A percentile compares a stretch with the other conserved stretches of the same genome.
These are phyloP conservation scores for Python bivittatus DNA, from an alignment of 2,113 vertebrate species.

Conservation along the genomic window DNA sequence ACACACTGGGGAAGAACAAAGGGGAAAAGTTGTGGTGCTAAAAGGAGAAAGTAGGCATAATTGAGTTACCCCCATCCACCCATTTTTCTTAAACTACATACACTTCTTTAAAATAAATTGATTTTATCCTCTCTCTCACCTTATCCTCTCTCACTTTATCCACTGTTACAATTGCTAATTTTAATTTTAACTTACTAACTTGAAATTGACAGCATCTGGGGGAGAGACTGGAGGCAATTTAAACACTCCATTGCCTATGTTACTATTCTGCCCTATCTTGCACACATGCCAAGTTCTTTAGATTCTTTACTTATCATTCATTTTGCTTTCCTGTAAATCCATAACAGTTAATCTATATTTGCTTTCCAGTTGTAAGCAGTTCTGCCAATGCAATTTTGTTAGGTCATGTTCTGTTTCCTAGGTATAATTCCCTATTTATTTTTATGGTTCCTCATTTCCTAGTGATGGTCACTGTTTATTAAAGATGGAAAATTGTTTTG, in stretches of 20 bases:
- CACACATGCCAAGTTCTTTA: not conserved
- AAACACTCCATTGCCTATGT: not conserved
- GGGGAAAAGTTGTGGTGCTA: not conserved
- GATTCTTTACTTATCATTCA: not conserved
- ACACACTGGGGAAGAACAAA: not conserved
- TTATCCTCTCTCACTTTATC: not conserved
- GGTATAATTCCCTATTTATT: rapidly evolving
- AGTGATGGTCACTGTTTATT: constrained; percentile 16
- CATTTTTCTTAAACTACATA: not conserved
- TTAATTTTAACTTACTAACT: not conserved
- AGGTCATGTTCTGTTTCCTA: not conserved
- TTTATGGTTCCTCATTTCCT: not conserved
- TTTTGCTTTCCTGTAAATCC: constrained; percentile 7
- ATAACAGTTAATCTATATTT: not conserved
- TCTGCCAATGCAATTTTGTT: constrained; percentile 43
- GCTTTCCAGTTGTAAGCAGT: constrained; percentile 29
- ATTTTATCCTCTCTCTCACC: not conserved
- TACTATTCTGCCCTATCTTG: constrained; percentile 9
- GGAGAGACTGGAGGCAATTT: not conserved
- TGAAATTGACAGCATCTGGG: not conserved
- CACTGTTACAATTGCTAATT: not conserved
- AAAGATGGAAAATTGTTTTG: not conserved
- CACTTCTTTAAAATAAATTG: not conserved
- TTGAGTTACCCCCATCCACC: not conserved
- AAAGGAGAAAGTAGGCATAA: not conserved